phyloP scores from a whole-genome alignment of 2,797 vertebrate genomes.

The Myotis findleyi region DNA sequence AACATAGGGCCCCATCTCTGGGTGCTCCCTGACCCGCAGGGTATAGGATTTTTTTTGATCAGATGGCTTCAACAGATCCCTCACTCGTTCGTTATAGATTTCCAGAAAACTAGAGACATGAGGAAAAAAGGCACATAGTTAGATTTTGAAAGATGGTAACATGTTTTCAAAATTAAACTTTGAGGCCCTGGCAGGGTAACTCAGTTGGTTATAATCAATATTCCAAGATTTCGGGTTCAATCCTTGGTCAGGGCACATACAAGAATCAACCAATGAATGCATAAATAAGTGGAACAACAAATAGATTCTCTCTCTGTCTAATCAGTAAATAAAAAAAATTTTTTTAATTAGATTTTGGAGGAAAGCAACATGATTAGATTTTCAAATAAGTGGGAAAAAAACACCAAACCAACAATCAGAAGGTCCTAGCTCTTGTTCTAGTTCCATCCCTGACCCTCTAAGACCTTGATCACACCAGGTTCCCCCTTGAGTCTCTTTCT shows the following conservation, averaged over 20 bases:
- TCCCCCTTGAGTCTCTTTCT: background rate
- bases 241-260: too few relatives aligned
- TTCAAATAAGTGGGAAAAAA: slow-evolving; percentile 19
- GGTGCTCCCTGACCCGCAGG: slow-evolving; percentile 95
- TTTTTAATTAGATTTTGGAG: background rate
- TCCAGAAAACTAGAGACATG: slow-evolving; percentile 93
- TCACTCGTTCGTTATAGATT: slow-evolving; percentile 98
- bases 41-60: slow-evolving; percentile 92
- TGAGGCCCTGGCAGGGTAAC: too few relatives aligned
- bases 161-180: background rate
- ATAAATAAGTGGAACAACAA: too few relatives aligned
- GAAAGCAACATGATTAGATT: slow-evolving; percentile 13
- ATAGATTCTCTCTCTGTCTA: too few relatives aligned
- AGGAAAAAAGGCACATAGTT: background rate
- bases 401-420: slow-evolving; percentile 28
- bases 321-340: too few relatives aligned
- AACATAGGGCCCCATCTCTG: slow-evolving; percentile 97
- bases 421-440: background rate
- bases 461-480: background rate
- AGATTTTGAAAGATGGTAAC: background rate
- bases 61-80: slow-evolving; percentile 92
- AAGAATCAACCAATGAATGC: too few relatives aligned
- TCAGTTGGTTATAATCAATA: too few relatives aligned
- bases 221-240: too few relatives aligned
- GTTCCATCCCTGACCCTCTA: background rate